Base-by-base conservation (phyloP, 2,113 vertebrate species). In the Crocuta crocuta region DNA sequence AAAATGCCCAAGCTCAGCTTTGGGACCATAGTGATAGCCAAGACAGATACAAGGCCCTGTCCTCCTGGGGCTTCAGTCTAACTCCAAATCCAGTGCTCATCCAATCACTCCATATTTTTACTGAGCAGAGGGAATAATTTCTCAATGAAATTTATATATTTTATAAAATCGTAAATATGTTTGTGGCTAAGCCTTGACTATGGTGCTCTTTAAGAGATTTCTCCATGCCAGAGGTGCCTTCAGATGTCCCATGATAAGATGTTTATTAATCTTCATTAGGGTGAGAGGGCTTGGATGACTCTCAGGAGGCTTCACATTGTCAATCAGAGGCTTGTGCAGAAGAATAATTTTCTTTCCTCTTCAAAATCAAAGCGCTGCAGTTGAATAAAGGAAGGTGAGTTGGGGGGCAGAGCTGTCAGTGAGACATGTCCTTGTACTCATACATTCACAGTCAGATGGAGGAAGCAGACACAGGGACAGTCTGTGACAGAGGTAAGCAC, bases 81-180 rank as follows among this genome's bases (percentile, higher is more conserved):
- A 15, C 33, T 31, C 21, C 55, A 48, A 76, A 71, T 17, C 24
- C 8, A n/a, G 33, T 63, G 68, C 43, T 82, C 63, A 74, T 50
- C 55, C 17, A 70, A 7, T 63, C 83, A 83, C 2, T 39, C 24
- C n/a, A 10, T 95, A 35, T 80, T 94, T 83, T 88, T 68, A 85
- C 39, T 87, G 48, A 81, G 10, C 19, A 87, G 39, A 93, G 43
- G 28, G 89, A 89, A 91, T 84, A 58, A 91, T 86, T 96, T 96
- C 78, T 58, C 35, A 73, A 0, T 95, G 71, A 87, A 86, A 58
- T 48, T 94, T 94, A 53, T 50, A 50, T 94, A 50, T 90, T 94
- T 91, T 71, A 31, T 80, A 92, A 94, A 89, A 91, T 48, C 6
- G 48, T 96, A 85, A 26, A 58, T 86, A 24, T 83, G 23, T 86